A percentile compares a stretch with the other conserved stretches of the same genome.
These are phyloP conservation scores for Bradypodion pumilum DNA, from an alignment of 2,797 vertebrate genomes.

Conservation along the genomic window DNA sequence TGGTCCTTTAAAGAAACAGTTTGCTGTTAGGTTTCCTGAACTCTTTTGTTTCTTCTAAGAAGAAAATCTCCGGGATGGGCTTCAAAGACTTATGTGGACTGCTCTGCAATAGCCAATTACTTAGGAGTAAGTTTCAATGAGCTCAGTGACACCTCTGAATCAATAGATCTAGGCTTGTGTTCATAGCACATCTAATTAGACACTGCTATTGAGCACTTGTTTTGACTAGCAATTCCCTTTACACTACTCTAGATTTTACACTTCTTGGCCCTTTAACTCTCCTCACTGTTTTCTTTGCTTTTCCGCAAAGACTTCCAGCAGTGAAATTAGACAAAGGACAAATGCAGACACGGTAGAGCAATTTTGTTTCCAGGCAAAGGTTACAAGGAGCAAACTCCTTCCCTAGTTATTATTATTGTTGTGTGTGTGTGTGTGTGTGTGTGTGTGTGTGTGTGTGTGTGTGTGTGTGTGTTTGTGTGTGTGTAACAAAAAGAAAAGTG, in stretches of 20 bases:
- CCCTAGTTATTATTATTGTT: not conserved
- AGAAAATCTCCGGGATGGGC: not conserved
- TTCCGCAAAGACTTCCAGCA: not conserved
- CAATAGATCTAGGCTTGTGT: not conserved
- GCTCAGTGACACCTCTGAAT: not conserved
- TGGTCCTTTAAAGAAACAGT: not conserved
- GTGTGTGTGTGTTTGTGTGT: no score
- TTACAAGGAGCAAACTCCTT: not conserved
- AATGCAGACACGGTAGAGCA: not conserved
- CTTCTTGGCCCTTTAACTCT: constrained; percentile 1
- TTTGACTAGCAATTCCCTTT: not conserved
- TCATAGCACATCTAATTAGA: not conserved
- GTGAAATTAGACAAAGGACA: not conserved
- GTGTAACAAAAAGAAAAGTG: not conserved
- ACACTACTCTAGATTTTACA: not conserved
- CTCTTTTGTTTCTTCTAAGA: not conserved
- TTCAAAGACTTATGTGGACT: not conserved
- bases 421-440: no score
- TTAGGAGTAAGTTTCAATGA: not conserved
- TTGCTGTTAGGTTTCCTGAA: not conserved
- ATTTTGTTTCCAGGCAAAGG: not conserved
- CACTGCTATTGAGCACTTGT: fast-evolving
- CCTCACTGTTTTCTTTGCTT: not conserved
- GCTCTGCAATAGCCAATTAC: not conserved
- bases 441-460: no score